Evolutionary conservation across 2,113 vertebrate species (phyloP).

Genomic region (Cephalopholis sonnerati): DNA sequence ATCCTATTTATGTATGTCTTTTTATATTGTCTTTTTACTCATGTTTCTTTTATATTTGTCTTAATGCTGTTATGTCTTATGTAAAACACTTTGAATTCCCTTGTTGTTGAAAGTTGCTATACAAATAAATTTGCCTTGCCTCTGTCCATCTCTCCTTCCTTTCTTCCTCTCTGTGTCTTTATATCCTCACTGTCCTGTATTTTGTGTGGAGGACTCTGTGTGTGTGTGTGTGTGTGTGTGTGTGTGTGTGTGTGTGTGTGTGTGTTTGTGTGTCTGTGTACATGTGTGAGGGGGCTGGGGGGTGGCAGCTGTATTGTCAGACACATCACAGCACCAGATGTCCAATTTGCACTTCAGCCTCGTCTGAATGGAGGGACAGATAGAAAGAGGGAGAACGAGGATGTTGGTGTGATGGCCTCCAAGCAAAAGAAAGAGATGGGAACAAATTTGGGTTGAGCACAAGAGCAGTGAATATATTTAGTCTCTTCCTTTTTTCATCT

Average conservation of each 20-base stretch:
- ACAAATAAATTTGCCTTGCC: not conserved
- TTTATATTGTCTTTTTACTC: slow-evolving; percentile 1
- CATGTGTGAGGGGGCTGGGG: slow-evolving; percentile 41
- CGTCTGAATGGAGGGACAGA: slow-evolving; percentile 82
- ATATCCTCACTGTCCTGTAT: slow-evolving; percentile 35
- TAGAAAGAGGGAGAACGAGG: slow-evolving; percentile 65
- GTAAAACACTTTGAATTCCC: slow-evolving; percentile 6
- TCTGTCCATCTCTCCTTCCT: slow-evolving; percentile 34
- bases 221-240: slow-evolving; percentile 42
- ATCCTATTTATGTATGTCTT: not conserved
- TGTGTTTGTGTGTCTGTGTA: slow-evolving; percentile 45
- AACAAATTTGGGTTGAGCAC: slow-evolving; percentile 46
- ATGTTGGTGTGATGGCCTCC: slow-evolving; percentile 74
- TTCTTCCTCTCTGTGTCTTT: slow-evolving; percentile 38
- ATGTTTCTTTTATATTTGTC: not conserved
- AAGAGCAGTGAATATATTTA: slow-evolving; percentile 37
- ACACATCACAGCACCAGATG: slow-evolving; percentile 86
- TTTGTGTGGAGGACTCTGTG: slow-evolving; percentile 21
- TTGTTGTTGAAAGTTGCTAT: not conserved
- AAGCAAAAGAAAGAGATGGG: slow-evolving; percentile 53
- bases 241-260: slow-evolving; percentile 54
- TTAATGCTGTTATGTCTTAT: not conserved
- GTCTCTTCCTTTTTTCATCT: not conserved
- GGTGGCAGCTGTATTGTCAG: slow-evolving; percentile 76
- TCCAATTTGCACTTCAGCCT: slow-evolving; percentile 88